Percentiles rank a stretch among this genome's conserved stretches.
Conservation (phyloP, 1,140 invertebrate species). For the Procambarus virginalis region DNA sequence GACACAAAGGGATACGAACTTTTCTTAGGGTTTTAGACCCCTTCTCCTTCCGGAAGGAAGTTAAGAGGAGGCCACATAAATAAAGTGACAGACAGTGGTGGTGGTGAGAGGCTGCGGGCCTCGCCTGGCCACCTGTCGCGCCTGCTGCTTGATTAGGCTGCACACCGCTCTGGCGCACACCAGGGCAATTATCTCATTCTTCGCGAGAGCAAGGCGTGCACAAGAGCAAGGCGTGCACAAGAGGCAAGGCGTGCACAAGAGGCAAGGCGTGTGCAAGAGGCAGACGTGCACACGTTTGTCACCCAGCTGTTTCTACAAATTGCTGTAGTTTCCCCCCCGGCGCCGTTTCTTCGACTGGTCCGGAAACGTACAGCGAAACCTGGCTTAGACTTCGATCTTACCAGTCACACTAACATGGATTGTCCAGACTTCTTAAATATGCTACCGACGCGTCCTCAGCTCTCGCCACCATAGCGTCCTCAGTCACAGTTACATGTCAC, state of each 20-base stretch:
- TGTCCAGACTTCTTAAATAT: too few species aligned
- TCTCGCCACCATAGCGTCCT: too few species aligned
- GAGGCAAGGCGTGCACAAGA: too few species aligned
- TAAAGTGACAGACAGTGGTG: background rate
- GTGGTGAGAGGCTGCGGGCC: background rate
- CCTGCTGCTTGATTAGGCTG: background rate
- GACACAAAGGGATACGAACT: too few species aligned
- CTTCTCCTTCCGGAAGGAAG: too few species aligned
- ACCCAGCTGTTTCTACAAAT: conserved; percentile 55
- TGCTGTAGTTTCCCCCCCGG: conserved; percentile 20
- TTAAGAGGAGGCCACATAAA: too few species aligned
- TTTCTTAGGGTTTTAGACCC: too few species aligned
- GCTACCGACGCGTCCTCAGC: too few species aligned
- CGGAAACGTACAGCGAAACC: background rate
- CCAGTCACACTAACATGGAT: too few species aligned
- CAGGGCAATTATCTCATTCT: conserved; percentile 35
- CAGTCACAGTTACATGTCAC: too few species aligned
- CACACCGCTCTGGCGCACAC: background rate
- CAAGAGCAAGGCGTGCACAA: too few species aligned
- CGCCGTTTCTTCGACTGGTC: conserved; percentile 37
- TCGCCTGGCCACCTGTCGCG: background rate
- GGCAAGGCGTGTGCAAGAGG: background rate
- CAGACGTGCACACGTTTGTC: conserved; percentile 15
- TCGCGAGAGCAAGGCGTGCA: background rate
- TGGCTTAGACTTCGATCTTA: conserved; percentile 9